Percentiles rank a stretch among this genome's conserved stretches.
These are phyloP conservation scores for Regulus satrapa DNA, from an alignment of 2,113 vertebrate species.

Conservation along the genomic window DNA sequence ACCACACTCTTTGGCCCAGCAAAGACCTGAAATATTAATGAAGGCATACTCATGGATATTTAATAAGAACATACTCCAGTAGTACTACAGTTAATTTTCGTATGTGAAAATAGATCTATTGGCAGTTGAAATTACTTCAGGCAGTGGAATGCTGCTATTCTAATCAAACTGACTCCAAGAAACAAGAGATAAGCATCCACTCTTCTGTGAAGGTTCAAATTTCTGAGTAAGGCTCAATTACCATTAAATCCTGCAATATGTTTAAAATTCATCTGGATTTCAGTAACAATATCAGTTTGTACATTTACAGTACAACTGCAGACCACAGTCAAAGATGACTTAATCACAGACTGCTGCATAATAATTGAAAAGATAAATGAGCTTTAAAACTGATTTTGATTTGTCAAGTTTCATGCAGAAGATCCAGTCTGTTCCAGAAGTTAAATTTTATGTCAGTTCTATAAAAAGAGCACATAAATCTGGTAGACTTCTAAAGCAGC, in stretches of 20 bases:
- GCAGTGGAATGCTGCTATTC: neutral
- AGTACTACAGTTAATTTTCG: neutral
- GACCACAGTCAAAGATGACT: rapidly evolving
- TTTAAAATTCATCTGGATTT: neutral
- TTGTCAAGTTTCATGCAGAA: neutral
- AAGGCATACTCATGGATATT: neutral
- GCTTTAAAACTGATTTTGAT: neutral
- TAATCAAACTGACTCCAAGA: neutral
- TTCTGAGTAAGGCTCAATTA: neutral
- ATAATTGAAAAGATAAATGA: neutral
- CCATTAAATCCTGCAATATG: neutral
- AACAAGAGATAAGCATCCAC: neutral
- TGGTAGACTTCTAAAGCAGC: neutral
- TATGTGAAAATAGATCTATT: neutral
- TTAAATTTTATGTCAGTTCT: neutral
- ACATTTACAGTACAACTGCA: neutral
- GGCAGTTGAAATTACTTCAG: neutral
- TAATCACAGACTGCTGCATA: neutral
- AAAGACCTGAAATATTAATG: neutral
- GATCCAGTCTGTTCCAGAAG: neutral
- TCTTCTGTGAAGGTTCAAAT: neutral
- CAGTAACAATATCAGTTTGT: neutral
- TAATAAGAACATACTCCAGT: neutral
- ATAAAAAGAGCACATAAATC: neutral
- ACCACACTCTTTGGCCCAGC: neutral